Base-by-base conservation (phyloP, 2,888 invertebrate species). In the Sepiola atlantica region DNA sequence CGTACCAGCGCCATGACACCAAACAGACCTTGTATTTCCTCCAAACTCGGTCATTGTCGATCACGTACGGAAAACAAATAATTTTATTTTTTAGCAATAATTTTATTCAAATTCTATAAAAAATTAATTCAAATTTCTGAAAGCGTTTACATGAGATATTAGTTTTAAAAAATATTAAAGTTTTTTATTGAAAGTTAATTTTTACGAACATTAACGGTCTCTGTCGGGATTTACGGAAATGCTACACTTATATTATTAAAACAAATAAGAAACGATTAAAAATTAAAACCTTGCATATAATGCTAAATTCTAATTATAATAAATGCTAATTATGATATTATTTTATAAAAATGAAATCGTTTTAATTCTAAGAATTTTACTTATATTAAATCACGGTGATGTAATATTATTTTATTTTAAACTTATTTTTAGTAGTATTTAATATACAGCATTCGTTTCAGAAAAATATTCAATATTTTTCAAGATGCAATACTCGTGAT, bases 1-100 rank as follows among this genome's bases (percentile, higher is more conserved):
- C n/a, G 77, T n/a, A n/a, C 77, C 77, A n/a, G 77, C 77, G 77
- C 77, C 77, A 77, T 77, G 77, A 77, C 77, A 77, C 77, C n/a
- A n/a, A n/a, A n/a, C n/a, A 77, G 77, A 77, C n/a, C 77, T 77
- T n/a, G 77, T n/a, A 16, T 77, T 77, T 77, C 77, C 77, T 77
- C 16, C 1, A 16, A 77, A 77, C 77, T 77, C 77, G 77, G 77
- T 77, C n/a, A 77, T n/a, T 77, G 2, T 2, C 77, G 77, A 77
- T 77, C 77, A 77, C 14, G 21, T 32, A 77, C 77, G 77, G n/a
- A n/a, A 77, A 77, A 77, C n/a, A 28, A n/a, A n/a, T 77, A 77
- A 77, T n/a, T 77, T 61, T 10, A 14, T 77, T n/a, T 77, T n/a
- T 77, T n/a, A 32, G 16, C 12, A 32, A 77, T n/a, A 77, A 14